phyloP scores from a whole-genome alignment of 2,797 vertebrate species.

The Anabas testudineus region DNA sequence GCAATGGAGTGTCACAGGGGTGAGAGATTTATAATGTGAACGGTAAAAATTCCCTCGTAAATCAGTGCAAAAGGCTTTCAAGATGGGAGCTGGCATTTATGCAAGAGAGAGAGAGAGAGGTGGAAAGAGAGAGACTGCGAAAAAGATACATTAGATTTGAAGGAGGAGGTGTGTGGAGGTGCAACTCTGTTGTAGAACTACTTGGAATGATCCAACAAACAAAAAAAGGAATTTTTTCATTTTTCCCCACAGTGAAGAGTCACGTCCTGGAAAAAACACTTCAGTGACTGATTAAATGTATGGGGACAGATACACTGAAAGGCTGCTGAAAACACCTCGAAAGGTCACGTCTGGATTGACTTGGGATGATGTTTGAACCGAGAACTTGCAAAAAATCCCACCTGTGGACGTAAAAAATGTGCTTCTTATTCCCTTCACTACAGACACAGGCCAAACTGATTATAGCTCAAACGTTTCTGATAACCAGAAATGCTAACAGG shows the following conservation, averaged over 20 bases:
- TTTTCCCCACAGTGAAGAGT: neutral
- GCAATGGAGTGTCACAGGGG: conserved; percentile 86
- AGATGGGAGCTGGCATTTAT: conserved; percentile 85
- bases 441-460: conserved; percentile 62
- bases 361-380: neutral
- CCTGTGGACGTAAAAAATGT: conserved; percentile 53
- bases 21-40: conserved; percentile 90
- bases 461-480: conserved; percentile 62
- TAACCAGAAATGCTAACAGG: conserved; percentile 35
- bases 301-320: conserved; percentile 8
- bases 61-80: conserved; percentile 86
- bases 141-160: conserved; percentile 29
- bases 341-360: neutral
- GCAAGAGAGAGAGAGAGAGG: conserved; percentile 41
- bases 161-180: conserved; percentile 26
- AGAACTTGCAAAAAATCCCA: conserved; percentile 6
- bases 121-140: conserved; percentile 6
- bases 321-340: neutral
- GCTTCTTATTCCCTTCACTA: conserved; percentile 26
- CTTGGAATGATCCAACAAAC: conserved; percentile 12
- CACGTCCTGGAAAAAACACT: neutral
- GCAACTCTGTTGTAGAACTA: conserved; percentile 29
- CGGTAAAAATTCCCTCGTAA: conserved; percentile 87
- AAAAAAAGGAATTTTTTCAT: neutral
- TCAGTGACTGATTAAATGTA: conserved; percentile 6